Evolutionary conservation across 1,140 invertebrate genomes (phyloP), one percentile per base, ranked within the genome.

Genomic region (Drosophila kurseongensis): DNA sequence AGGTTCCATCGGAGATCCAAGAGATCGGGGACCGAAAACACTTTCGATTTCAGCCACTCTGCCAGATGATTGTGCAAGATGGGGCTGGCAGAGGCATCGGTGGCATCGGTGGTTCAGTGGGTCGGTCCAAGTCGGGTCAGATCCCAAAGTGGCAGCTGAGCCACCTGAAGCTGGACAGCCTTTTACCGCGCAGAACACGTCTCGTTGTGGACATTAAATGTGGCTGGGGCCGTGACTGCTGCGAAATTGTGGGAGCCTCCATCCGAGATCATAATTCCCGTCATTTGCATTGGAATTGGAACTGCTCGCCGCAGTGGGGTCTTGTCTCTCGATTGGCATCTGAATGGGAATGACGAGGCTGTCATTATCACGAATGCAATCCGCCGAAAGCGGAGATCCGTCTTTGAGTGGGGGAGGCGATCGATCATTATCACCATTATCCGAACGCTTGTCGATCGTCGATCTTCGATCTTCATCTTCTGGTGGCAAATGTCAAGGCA

Each of bases 401-500:
- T 48, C 52, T 59, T 42, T 35, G 35, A 48, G 60, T 58, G 69
- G 60, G 44, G 72, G 66, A 71, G 63, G 42, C 65, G 60, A 79
- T 86, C 79, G 44, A 88, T 86, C 83, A 89, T 79, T 79, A 76
- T 73, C 71, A 88, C 51, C 66, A 67, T 61, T 55, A 73, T 27
- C 48, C 42, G 13, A 73, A 52, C 23, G 48, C 48, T 35, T 35
- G 27, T 35, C 65, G 67, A 40, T 57, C 65, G 63, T 71, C 65
- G 67, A 71, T 71, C 63, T 69, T 68, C 63, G 67, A 71, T 71
- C 63, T 69, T 68, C 63, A 69, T 56, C 50, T 68, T 50, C 6
- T 27, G 75, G 66, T 61, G 45, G 58, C 82, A 86, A 88, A 88
- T 89, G 83, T 89, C 83, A 88, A 89, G 83, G 83, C 72, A 54